Evolutionary conservation across 2,797 vertebrate genomes (phyloP).

Genomic region (Enteromius afrohamiltoni): DNA sequence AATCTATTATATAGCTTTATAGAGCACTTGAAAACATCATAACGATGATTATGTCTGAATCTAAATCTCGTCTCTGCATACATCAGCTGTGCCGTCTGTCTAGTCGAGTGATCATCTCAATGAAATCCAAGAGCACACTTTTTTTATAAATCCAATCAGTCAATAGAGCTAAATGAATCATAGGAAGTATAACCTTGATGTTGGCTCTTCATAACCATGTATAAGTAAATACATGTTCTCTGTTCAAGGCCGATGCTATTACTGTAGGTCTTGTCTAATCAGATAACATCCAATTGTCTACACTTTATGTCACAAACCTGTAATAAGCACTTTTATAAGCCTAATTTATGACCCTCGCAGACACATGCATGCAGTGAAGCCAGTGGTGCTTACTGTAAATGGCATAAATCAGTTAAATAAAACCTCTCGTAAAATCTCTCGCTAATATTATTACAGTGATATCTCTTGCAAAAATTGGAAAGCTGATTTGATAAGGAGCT

Average conservation of each 20-base stretch:
- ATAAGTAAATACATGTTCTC: slow-evolving; percentile 15
- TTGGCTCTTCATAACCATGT: slow-evolving; percentile 5
- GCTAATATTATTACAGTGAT: slow-evolving; percentile 34
- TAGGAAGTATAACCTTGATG: slow-evolving; percentile 9
- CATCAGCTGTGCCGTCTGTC: neutral
- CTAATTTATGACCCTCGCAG: neutral
- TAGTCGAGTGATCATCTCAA: slow-evolving; percentile 27
- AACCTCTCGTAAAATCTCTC: neutral
- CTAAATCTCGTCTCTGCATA: neutral
- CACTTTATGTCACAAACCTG: neutral
- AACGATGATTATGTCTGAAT: neutral
- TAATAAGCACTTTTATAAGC: slow-evolving; percentile 37
- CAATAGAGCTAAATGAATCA: slow-evolving; percentile 13
- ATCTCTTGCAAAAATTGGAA: slow-evolving; percentile 11
- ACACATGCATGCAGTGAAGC: slow-evolving; percentile 32
- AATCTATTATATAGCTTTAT: slow-evolving; percentile 12
- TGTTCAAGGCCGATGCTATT: neutral
- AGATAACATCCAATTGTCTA: neutral
- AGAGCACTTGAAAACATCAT: neutral
- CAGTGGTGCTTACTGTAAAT: slow-evolving; percentile 31
- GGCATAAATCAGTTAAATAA: slow-evolving; percentile 29
- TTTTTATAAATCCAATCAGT: slow-evolving; percentile 38
- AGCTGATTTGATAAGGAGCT: slow-evolving; percentile 29
- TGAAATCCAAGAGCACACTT: slow-evolving; percentile 5
- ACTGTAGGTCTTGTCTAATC: slow-evolving; percentile 28